Evolutionary conservation across 2,797 vertebrate genomes (phyloP), one percentile per base, ranked within the genome.

Genomic region (Neomorphus geoffroyi): DNA sequence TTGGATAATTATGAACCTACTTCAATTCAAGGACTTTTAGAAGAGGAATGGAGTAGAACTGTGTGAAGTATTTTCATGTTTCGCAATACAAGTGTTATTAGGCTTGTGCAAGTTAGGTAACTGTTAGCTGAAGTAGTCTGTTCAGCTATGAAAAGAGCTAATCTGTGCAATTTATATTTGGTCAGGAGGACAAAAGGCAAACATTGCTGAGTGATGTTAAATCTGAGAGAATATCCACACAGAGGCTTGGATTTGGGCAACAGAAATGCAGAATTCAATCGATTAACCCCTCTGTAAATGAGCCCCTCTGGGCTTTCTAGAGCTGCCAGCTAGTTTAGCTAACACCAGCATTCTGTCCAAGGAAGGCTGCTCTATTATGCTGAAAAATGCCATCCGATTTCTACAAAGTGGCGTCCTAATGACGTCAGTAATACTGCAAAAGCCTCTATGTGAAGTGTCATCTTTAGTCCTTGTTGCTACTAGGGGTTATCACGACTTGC

Each of bases 401-500:
- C 53, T 58, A 8, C 13, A n/a, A 67, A 70, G 41, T 27, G 67
- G 71, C 53, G 77, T 51, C 1, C 2, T 75, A 69, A 66, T 45
- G 41, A 56, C 89, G 74, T 10, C 78, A 60, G 60, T 32, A 92
- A 91, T 30, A 27, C 61, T 88, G 84, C 70, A 78, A 69, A 88
- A 78, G 27, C 21, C 65, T 56, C 32, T 18, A 0, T 27, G 83
- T 77, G 57, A n/a, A 61, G 71, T 32, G 19, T 88, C 46, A 32
- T 69, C 87, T 72, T 90, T 24, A 72, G 65, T 69, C 66, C 37
- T 46, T 83, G 22, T 43, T 86, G 65, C 58, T 91, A 58, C 37
- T 50, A 37, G 35, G 37, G 57, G 81, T 86, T 94, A 89, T 95
- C 93, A 94, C 9, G 61, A 94, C 79, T 89, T 83, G 71, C 70